phyloP scores from a whole-genome alignment of 2,113 vertebrate species.

The Pagrus major region DNA sequence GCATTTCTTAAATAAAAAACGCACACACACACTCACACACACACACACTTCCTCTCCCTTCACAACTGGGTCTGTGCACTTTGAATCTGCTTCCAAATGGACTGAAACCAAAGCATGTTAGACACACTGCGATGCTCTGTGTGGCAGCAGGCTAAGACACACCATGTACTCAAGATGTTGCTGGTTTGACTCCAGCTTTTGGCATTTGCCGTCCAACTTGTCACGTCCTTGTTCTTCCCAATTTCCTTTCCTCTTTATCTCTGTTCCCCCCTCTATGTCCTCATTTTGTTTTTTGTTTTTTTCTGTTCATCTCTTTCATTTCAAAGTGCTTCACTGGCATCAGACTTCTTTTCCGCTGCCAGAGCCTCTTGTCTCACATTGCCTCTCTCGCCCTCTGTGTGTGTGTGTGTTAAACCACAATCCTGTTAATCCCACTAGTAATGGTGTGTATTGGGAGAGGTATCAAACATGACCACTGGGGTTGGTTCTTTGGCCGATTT shows the following conservation, averaged over 20 bases:
- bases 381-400: conserved; percentile 43
- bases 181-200: conserved; percentile 59
- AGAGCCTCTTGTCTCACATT: conserved; percentile 70
- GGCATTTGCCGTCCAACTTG: conserved; percentile 41
- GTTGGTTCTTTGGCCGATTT: conserved; percentile 57
- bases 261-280: conserved; percentile 4
- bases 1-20: background rate
- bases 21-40: background rate
- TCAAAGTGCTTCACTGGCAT: conserved; percentile 63
- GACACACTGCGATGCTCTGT: conserved; percentile 55
- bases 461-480: conserved; percentile 73
- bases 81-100: conserved; percentile 69
- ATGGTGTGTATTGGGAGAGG: conserved; percentile 75
- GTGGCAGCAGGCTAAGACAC: conserved; percentile 22
- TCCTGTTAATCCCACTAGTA: conserved; percentile 78
- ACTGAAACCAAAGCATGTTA: conserved; percentile 67
- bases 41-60: background rate
- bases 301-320: conserved; percentile 46
- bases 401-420: conserved; percentile 53
- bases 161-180: conserved; percentile 48
- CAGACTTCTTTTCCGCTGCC: conserved; percentile 44
- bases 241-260: conserved; percentile 40
- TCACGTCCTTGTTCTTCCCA: conserved; percentile 35
- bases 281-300: too few species aligned
- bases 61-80: conserved; percentile 42